Base-by-base conservation (phyloP, 1,140 invertebrate genomes). In the Glossosoma conforme region DNA sequence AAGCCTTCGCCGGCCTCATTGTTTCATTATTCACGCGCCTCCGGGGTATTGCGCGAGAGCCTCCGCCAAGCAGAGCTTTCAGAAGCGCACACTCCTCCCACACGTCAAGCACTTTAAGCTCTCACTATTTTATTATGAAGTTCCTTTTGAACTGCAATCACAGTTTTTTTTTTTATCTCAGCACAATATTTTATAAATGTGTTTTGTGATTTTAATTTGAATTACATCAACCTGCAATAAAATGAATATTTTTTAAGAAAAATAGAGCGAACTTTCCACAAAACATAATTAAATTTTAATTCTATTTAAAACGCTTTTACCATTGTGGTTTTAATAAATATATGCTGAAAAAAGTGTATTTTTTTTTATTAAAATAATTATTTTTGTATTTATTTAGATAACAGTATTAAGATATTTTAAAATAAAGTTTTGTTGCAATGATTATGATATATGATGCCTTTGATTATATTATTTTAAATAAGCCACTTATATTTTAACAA, bases 1-100 rank as follows among this genome's bases (percentile, higher is more conserved):
- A 22, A 48, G 14, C 45, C 49, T 49, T 46, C 49, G 14, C 43
- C 13, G 49, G 44, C 54, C 41, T 56, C 54, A 56, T 56, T 56
- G 54, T 56, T 56, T 56, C 54, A 56, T 56, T 56, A 56, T 56
- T 56, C 54, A 56, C 11, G 13, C 30, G 37, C 36, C 44, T 33
- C 15, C 32, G 11, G 32, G 32, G 45, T 36, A 32, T 30, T 18
- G 45, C 45, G 32, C 13, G 33, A 47, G 33, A 46, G 44, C 22
- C 37, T 44, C 35, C 19, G 1, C 15, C 18, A 6, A 13, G 38
- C 19, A 43, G 30, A 13, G 25, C 35, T 46, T 36, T 21, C 33
- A 5, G 30, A 2, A 18, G 14, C n/a, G 6, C 25, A 28, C 25
- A 6, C 25, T 8, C 25, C 25, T n/a, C 6, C 17, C 10, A 11